These are phyloP conservation scores for Lepidurus packardi DNA, from an alignment of 1,140 invertebrate genomes.

Conservation along the genomic window DNA sequence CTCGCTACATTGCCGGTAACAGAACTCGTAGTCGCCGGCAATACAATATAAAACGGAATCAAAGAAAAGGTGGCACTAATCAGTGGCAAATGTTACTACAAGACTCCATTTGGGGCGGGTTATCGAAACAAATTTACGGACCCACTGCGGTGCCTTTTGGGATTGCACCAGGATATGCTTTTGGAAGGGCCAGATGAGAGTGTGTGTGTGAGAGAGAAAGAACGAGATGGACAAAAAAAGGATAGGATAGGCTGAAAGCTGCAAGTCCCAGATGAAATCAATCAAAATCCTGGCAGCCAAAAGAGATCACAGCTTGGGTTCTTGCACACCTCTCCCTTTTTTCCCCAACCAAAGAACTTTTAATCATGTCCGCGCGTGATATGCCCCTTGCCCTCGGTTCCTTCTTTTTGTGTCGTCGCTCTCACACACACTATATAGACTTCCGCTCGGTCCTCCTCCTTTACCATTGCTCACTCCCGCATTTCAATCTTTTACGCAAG, in stretches of 20 bases:
- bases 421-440: not conserved
- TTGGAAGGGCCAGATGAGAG: too few species aligned
- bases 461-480: not conserved
- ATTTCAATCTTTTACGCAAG: not conserved
- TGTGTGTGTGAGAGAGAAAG: too few species aligned
- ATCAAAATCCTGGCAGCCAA: not conserved
- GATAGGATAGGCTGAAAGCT: not conserved
- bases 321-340: not conserved
- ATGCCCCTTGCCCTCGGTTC: not conserved
- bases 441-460: not conserved
- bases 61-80: too few species aligned
- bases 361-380: slow-evolving; percentile 14
- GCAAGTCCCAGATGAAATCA: slow-evolving; percentile 1
- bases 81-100: too few species aligned
- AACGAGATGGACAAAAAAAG: too few species aligned
- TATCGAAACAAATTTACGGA: too few species aligned
- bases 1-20: too few species aligned
- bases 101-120: too few species aligned
- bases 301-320: not conserved
- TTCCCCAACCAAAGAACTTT: not conserved
- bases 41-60: too few species aligned
- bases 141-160: too few species aligned
- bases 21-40: too few species aligned
- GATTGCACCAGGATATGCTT: too few species aligned
- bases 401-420: not conserved